Conservation (phyloP, 1,140 invertebrate species). For the Andricus grossulariae region DNA sequence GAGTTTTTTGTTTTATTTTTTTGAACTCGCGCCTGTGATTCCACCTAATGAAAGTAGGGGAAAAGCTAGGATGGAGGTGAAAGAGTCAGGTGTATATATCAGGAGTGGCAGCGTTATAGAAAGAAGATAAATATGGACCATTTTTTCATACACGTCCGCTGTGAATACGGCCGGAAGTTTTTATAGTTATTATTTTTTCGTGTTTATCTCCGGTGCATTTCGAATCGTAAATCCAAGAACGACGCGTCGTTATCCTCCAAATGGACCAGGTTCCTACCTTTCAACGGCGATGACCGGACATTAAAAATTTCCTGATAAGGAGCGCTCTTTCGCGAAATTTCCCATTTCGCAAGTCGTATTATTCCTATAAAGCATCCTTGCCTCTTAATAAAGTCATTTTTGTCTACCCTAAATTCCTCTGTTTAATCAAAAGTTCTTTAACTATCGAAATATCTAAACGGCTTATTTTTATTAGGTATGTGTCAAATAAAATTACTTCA, state of each 20-base stretch:
- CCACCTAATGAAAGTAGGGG: neutral
- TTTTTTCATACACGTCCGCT: conserved; percentile 55
- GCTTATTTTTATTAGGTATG: too few species aligned
- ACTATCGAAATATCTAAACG: neutral
- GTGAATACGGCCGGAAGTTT: conserved; percentile 53
- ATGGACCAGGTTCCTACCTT: conserved; percentile 36
- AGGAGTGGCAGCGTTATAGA: conserved; percentile 52
- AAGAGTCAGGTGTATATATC: conserved; percentile 46
- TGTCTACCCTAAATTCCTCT: conserved; percentile 11
- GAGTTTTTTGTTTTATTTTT: neutral
- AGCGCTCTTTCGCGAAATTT: conserved; percentile 26
- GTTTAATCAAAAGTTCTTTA: neutral
- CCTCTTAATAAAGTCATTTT: conserved; percentile 30
- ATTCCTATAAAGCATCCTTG: conserved; percentile 25
- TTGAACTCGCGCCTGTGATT: neutral
- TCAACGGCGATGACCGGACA: conserved; percentile 30
- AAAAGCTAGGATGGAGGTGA: neutral
- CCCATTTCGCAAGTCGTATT: conserved; percentile 34
- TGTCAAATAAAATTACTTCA: too few species aligned
- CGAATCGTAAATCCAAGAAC: conserved; percentile 65
- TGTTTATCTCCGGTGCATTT: conserved; percentile 65
- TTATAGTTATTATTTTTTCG: conserved; percentile 73
- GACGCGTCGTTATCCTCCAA: conserved; percentile 49
- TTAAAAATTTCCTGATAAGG: conserved; percentile 32
- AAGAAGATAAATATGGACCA: conserved; percentile 57